Base-by-base conservation (phyloP, 2,797 vertebrate genomes). In the Rhinella marina region DNA sequence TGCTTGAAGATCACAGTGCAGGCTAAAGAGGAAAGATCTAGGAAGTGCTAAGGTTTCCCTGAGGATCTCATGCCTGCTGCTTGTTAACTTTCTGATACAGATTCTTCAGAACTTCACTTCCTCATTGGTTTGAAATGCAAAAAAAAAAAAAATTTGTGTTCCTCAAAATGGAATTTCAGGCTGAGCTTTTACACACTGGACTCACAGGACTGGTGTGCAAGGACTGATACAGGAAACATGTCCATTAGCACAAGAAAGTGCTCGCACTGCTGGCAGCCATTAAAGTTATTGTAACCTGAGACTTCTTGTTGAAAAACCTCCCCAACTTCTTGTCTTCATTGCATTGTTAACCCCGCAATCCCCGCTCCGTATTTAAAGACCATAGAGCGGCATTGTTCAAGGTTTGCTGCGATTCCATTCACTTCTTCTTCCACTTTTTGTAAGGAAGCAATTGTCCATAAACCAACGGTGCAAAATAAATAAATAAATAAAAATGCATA, bases 201-300 rank as follows among this genome's bases (percentile, higher is more conserved):
- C 59, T 50, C 75, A 54, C 73, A 78, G 54, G 29, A 25, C 41
- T 57, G 21, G 72, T 62, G 23, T 75, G 75, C 50, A 50, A 78
- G 50, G 16, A 29, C 7, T 66, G 72, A 83, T 57, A 50, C 87
- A 88, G 87, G 87, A 85, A 83, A 52, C 81, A 54, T 68, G 81
- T n/a, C 59, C 25, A 78, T 83, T 83, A 78, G 19, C 86, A 77
- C 56, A n/a, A 80, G 50, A 75, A 7, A 48, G 59, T 32, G 13
- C 61, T 56, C 79, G 14, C 75, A 16, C 86, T 88, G 75, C 82
- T 88, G 87, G 82, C 82, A 88, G 87, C 87, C 87, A 88, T 81
- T 62, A 81, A 62, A 75, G 13, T 62, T 66, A 48, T 81, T 88
- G 87, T 88, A 88, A 88, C 87, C 82, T 88, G 87, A 88, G 77